Conservation (phyloP, 2,888 invertebrate genomes). For the Listrodromus nycthemerus region DNA sequence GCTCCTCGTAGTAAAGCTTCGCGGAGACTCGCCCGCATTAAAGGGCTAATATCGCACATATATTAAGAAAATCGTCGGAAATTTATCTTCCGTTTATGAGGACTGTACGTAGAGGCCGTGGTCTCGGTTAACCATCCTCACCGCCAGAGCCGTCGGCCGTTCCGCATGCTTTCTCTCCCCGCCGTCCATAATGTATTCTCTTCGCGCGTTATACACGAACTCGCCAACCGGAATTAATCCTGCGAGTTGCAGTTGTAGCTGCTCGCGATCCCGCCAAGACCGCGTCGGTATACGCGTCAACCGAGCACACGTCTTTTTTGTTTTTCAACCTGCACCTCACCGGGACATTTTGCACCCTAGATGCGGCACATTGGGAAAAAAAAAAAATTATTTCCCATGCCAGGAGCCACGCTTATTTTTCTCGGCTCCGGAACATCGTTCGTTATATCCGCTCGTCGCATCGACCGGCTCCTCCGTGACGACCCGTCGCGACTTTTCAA, state of each 20-base stretch:
- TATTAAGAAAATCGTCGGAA: slow-evolving; percentile 36
- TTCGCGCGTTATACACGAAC: slow-evolving; percentile 45
- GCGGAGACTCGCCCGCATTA: slow-evolving; percentile 41
- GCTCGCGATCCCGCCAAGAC: background rate
- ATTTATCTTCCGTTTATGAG: slow-evolving; percentile 66
- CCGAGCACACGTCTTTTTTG: background rate
- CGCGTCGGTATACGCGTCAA: background rate
- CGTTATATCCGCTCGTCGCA: slow-evolving; percentile 41
- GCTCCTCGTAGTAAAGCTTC: background rate
- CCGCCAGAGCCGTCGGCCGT: slow-evolving; percentile 27
- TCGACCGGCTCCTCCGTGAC: slow-evolving; percentile 39
- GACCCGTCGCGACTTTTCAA: background rate
- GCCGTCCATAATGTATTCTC: slow-evolving; percentile 60
- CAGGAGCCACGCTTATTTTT: background rate
- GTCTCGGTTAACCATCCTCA: slow-evolving; percentile 53
- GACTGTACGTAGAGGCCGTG: slow-evolving; percentile 15
- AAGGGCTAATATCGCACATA: slow-evolving; percentile 31
- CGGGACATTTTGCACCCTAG: background rate
- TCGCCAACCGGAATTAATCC: slow-evolving; percentile 47
- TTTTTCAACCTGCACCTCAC: background rate
- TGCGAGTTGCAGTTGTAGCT: slow-evolving; percentile 32
- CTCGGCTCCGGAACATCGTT: background rate
- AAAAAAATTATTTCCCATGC: background rate
- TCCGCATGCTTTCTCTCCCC: background rate
- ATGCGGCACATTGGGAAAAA: background rate